Base-by-base conservation (phyloP, 2,888 invertebrate genomes). In the Drosophila setosimentum region DNA sequence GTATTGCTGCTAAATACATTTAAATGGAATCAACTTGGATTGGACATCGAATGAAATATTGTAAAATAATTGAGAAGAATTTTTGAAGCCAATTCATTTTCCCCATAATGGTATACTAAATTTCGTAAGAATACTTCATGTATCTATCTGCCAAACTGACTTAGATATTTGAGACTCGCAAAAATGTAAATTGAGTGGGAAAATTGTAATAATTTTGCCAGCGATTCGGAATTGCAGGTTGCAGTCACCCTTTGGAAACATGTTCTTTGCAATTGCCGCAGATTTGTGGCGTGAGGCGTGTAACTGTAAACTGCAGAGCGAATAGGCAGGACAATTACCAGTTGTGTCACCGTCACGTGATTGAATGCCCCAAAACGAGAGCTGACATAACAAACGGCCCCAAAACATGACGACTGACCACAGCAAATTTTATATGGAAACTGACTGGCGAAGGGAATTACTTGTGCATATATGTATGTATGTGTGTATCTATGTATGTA, bases 361-460 rank as follows among this genome's bases (percentile, higher is more conserved):
- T 80, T 78, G 79, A 79, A 73, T 77, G 73, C 51, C 57, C 53
- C 57, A 59, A 76, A 68, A 29, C 21, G 42, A 16, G 30, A 61
- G 49, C 57, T 53, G 53, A 63, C 71, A 65, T 48, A 29, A 30
- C 55, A 29, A 29, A 8, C 40, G 42, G 29, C 27, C 11, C 8
- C 60, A 48, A 57, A 32, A 33, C 51, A 24, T 55, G 70, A 49
- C 60, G 70, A 82, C 78, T 89, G 86, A 87, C 86, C 86, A 78
- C 57, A 89, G 51, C 76, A 73, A 89, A 88, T 88, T 81, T 73
- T 71, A 83, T 88, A 80, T 83, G 80, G 61, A 80, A 83, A 73
- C 45, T 74, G 81, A 72, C 66, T 67, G 60, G 16, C 37, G 35
- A 68, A 78, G 76, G 75, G 78, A 78, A 69, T 68, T 61, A 79